A percentile compares a stretch with the other conserved stretches of the same genome.
These are phyloP conservation scores for Homarus americanus DNA, from an alignment of 1,140 invertebrate species.

Conservation along the genomic window DNA sequence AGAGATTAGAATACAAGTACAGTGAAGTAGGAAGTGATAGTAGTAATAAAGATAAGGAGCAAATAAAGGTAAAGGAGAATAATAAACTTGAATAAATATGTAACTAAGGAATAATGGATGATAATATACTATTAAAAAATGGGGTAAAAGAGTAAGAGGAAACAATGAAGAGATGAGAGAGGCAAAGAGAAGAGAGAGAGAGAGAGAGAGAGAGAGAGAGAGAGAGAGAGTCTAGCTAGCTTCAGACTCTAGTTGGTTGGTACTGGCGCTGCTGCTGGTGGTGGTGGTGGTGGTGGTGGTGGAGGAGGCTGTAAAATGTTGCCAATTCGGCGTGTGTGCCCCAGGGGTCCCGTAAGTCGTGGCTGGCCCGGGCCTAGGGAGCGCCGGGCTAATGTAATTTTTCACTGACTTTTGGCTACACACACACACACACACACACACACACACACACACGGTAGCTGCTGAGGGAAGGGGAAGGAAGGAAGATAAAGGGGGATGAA, in stretches of 20 bases:
- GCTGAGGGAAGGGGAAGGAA: background rate
- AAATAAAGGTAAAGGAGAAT: too few relatives aligned
- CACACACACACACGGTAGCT: background rate
- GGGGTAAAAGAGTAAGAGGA: background rate
- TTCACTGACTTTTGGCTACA: constrained; percentile 12
- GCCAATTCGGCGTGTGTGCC: background rate
- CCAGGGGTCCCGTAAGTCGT: constrained; percentile 2
- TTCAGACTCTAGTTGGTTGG: too few relatives aligned
- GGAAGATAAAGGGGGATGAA: too few relatives aligned
- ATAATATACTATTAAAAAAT: too few relatives aligned
- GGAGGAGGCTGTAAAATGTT: constrained; percentile 1
- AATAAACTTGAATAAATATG: too few relatives aligned
- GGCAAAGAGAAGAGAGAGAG: background rate
- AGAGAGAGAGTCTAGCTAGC: background rate
- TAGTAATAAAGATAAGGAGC: too few relatives aligned
- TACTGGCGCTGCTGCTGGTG: too few relatives aligned
- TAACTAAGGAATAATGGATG: too few relatives aligned
- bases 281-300: too few relatives aligned
- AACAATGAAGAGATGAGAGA: background rate
- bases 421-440: too few relatives aligned
- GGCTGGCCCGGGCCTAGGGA: background rate
- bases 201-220: background rate
- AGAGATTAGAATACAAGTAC: too few relatives aligned
- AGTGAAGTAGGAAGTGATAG: too few relatives aligned
- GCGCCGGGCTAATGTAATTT: background rate